Evolutionary conservation across 2,888 invertebrate species (phyloP), one percentile per base, ranked within the genome.

Genomic region (Cryptophagus acutangulus): DNA sequence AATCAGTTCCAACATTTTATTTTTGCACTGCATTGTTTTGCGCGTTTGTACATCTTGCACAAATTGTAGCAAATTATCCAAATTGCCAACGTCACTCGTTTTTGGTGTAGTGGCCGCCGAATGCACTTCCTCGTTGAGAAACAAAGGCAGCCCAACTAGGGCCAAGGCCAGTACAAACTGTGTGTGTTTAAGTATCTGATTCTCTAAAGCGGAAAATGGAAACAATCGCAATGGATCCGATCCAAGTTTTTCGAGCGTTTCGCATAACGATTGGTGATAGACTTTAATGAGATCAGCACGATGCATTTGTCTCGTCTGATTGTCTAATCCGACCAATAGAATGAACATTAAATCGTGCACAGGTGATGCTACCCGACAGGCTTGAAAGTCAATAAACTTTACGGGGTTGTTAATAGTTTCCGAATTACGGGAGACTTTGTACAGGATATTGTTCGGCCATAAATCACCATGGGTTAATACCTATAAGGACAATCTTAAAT

Each of bases 381-480:
- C 54, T 41, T 53, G 52, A 35, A 48, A 57, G 41, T 57, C 55
- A 14, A 53, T 43, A 25, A 54, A 52, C 10, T 36, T 41, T 5
- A 43, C 45, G 15, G 24, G 30, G 8, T 34, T 30, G 1, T 10
- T 9, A 8, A 28, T 36, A 10, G 38, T 40, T 13, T 43, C 34
- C 2, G 40, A 20, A 6, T 33, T 13, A 8, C 15, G 1, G 8
- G 12, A 12, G 14, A 16, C 31, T 29, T 46, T 48, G 17, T 36
- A 41, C n/a, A 55, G 24, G 5, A 57, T 48, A 28, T 55, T 55
- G 24, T 38, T 46, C 8, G 46, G 40, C 45, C 52, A 51, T 18
- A 55, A 38, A 41, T 57, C 54, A 5, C 55, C 54, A 42, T 52
- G 54, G 1, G 46, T 52, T 6, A 52, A 35, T 1, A 45, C 42